Evolutionary conservation across 2,113 vertebrate genomes (phyloP).

Genomic region (Megalops atlanticus): DNA sequence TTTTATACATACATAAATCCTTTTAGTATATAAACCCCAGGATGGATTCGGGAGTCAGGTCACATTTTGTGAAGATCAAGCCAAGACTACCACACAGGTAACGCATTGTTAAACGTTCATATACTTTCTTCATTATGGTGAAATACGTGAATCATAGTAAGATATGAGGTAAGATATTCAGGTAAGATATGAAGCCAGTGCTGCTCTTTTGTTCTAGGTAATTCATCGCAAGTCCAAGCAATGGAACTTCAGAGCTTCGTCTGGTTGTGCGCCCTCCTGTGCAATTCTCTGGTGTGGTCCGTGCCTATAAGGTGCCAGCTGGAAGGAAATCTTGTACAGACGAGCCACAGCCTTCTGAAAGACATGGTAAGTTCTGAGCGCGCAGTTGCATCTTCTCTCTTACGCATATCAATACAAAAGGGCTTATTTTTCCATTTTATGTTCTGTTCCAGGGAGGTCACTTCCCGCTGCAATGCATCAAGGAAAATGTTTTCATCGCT

Average conservation of each 20-base stretch:
- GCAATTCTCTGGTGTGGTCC: conserved; percentile 10
- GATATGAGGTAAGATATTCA: too few species aligned
- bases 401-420: neutral
- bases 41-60: neutral
- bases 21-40: neutral
- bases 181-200: neutral
- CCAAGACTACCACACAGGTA: neutral
- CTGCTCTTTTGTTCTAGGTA: neutral
- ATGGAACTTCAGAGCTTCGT: conserved; percentile 21
- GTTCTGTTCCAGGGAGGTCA: conserved; percentile 16
- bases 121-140: neutral
- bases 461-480: conserved; percentile 33
- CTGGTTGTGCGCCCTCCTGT: conserved; percentile 12
- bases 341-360: neutral
- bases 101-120: neutral
- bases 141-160: neutral
- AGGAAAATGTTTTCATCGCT: neutral
- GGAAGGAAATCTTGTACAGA: neutral
- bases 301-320: conserved; percentile 22
- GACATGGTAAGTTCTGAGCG: conserved; percentile 19
- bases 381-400: neutral
- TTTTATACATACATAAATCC: neutral
- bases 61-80: neutral
- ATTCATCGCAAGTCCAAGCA: neutral
- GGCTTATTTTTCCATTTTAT: neutral